Conservation (phyloP, 2,888 invertebrate genomes). For the Spisula solida region DNA sequence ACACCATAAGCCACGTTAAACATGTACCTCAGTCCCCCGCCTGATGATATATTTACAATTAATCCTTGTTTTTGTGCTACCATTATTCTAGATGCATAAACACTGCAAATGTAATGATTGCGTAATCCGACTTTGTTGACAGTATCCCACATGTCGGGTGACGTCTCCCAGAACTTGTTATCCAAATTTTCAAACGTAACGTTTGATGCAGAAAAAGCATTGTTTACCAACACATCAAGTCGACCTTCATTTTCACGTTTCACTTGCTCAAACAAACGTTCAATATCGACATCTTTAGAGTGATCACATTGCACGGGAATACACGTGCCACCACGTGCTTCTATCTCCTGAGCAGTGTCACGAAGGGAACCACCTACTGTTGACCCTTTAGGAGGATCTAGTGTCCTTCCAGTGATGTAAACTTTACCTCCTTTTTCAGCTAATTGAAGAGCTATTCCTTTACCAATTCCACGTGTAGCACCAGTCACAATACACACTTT, state of each 20-base stretch:
- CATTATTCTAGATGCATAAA: conserved; percentile 87
- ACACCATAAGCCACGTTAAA: conserved; percentile 88
- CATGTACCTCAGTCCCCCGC: conserved; percentile 87
- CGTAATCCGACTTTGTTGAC: conserved; percentile 88
- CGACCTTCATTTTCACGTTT: conserved; percentile 85
- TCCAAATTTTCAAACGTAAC: conserved; percentile 78
- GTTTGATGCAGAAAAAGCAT: conserved; percentile 87
- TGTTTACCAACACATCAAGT: conserved; percentile 88
- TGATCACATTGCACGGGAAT: conserved; percentile 87
- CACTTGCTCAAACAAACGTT: conserved; percentile 86
- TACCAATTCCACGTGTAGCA: conserved; percentile 87
- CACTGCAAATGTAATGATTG: conserved; percentile 88
- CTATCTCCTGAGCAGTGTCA: conserved; percentile 69
- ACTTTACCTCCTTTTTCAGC: conserved; percentile 88
- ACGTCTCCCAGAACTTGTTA: conserved; percentile 87
- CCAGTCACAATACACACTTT: conserved; percentile 87
- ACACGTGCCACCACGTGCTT: conserved; percentile 85
- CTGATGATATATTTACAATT: conserved; percentile 88
- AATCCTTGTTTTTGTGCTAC: conserved; percentile 85
- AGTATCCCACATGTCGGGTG: conserved; percentile 86
- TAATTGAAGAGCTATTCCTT: conserved; percentile 87
- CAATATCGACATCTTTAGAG: conserved; percentile 85
- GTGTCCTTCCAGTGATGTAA: conserved; percentile 86
- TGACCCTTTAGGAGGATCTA: conserved; percentile 53
- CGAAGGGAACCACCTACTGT: conserved; percentile 54